Base-by-base conservation (phyloP, 2,797 vertebrate species). In the Crossoptilon crossoptilon region DNA sequence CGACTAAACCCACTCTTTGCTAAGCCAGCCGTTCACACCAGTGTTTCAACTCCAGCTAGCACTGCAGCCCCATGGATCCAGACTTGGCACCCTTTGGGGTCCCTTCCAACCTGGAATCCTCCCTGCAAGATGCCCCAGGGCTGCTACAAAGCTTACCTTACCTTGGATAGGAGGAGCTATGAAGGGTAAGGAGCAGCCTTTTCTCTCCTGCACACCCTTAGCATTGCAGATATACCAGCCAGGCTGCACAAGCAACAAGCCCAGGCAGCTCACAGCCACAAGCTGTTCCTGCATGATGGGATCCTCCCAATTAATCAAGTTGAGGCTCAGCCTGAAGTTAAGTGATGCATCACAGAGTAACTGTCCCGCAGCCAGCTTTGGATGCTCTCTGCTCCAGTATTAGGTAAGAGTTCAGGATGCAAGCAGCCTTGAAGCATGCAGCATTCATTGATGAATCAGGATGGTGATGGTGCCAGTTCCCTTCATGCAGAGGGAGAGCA, bases 131-230 rank as follows among this genome's bases (percentile, higher is more conserved):
- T 35, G n/a, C 63, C 43, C 43, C n/a, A 12, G 49, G 51, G 35
- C 26, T 72, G 56, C 35, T 75, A 33, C 37, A 35, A 49, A 51
- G 68, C 87, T 77, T 66, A 15, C 26, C 14, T 49, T 19, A 91
- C 85, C 90, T 84, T 24, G 56, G 90, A 83, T 74, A 91, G 49
- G n/a, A 74, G 67, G 49, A 89, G 73, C n/a, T 69, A 75, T n/a
- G 35, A 56, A 66, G 85, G 69, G 26, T 27, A 89, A 93, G 58
- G 13, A 93, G 31, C 48, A 85, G 73, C 26, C 55, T 55, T 14
- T 43, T 7, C 27, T 78, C 67, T 59, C 11, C 55, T 43, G 24
- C 46, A 10, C 6, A 6, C 46, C 43, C 44, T 56, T 16, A 37
- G 3, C 43, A 22, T 2, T 74, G 63, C n/a, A 26, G 4, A n/a